A percentile compares a stretch with the other conserved stretches of the same genome.
These are phyloP conservation scores for Hofmannophila pseudospretella DNA, from an alignment of 2,888 invertebrate species.

Conservation along the genomic window DNA sequence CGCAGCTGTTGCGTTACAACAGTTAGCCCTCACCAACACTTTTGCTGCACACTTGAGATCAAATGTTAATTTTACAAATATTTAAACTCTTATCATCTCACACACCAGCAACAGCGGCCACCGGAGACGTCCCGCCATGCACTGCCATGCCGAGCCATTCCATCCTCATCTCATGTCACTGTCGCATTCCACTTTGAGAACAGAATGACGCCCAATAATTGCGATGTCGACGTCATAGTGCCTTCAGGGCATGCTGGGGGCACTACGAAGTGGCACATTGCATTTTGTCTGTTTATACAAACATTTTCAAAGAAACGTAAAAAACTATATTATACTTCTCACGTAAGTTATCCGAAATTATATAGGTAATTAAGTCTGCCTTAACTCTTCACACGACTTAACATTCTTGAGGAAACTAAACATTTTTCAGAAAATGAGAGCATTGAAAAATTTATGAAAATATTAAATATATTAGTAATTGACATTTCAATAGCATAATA, in stretches of 20 bases:
- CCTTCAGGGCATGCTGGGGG: constrained; percentile 25
- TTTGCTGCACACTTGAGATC: constrained; percentile 78
- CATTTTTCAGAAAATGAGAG: constrained; percentile 18
- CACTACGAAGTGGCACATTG: constrained; percentile 25
- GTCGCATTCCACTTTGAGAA: constrained; percentile 18
- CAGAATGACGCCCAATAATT: constrained; percentile 19
- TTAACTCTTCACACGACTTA: constrained; percentile 25
- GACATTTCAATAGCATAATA: constrained; percentile 45
- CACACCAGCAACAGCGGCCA: constrained; percentile 61
- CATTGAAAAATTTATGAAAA: constrained; percentile 33
- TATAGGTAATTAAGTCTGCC: constrained; percentile 37
- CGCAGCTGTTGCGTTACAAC: constrained; percentile 55
- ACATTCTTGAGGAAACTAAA: constrained; percentile 23
- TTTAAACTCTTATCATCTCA: constrained; percentile 66
- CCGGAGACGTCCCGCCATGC: constrained; percentile 31
- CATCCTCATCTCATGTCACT: constrained; percentile 33
- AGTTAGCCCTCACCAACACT: constrained; percentile 63
- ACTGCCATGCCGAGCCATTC: constrained; percentile 16
- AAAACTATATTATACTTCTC: constrained; percentile 75
- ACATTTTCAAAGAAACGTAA: constrained; percentile 28
- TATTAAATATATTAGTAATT: constrained; percentile 45
- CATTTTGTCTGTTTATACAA: constrained; percentile 10
- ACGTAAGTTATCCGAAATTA: constrained; percentile 33
- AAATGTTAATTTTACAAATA: constrained; percentile 74
- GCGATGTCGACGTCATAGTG: constrained; percentile 21